Evolutionary conservation across 2,113 vertebrate genomes (phyloP).

Genomic region (Apaloderma vittatum): DNA sequence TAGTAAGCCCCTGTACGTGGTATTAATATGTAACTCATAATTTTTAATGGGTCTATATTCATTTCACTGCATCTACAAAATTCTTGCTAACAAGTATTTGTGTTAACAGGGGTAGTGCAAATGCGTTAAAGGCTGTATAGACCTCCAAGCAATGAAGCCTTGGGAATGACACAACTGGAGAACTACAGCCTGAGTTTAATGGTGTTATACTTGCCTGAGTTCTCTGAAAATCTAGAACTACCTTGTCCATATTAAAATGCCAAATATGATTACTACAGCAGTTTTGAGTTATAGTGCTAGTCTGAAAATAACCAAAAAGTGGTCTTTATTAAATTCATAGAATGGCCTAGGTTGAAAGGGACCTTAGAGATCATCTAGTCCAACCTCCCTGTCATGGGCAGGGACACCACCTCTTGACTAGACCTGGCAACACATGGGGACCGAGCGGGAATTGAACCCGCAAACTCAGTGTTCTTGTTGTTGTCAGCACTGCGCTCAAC

Average conservation of each 20-base stretch:
- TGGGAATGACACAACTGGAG: not conserved
- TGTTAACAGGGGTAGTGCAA: not conserved
- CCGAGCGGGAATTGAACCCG: too few species aligned
- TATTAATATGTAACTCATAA: not conserved
- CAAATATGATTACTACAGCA: not conserved
- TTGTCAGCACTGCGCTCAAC: too few species aligned
- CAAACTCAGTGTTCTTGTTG: too few species aligned
- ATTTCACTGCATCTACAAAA: not conserved
- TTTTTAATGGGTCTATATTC: not conserved
- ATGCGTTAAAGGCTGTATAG: not conserved
- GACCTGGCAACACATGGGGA: too few species aligned
- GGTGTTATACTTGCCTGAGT: not conserved
- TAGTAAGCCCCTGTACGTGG: not conserved
- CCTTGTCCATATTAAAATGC: not conserved
- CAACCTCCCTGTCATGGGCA: too few species aligned
- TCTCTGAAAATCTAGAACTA: not conserved
- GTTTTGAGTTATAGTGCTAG: not conserved
- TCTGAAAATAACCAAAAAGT: not conserved
- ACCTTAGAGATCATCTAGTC: too few species aligned
- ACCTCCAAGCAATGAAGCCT: not conserved
- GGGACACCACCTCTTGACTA: too few species aligned
- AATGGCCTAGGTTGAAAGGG: too few species aligned
- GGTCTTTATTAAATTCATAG: not conserved
- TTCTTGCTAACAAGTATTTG: not conserved
- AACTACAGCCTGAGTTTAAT: not conserved